phyloP scores from a whole-genome alignment of 2,888 invertebrate species.

The Drosophila anomalata region DNA sequence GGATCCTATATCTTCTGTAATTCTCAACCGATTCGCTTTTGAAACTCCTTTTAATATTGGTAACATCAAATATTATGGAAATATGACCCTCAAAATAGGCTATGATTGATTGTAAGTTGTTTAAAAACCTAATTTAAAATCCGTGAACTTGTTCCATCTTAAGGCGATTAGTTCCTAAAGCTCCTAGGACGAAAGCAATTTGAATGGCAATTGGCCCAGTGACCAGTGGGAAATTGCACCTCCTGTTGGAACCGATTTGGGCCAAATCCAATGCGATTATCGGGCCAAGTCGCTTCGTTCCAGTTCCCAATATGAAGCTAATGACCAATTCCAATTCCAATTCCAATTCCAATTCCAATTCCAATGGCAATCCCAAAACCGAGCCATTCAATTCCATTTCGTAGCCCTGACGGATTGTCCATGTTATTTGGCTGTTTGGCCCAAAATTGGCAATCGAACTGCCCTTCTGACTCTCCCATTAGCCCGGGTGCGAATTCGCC shows the following conservation, averaged over 20 bases:
- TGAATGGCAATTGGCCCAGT: background rate
- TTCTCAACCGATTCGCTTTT: no score
- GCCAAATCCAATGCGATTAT: conserved; percentile 1
- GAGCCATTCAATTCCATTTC: background rate
- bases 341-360: background rate
- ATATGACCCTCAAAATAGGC: background rate
- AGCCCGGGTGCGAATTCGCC: background rate
- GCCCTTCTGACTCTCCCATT: conserved; percentile 18
- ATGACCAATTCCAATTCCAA: background rate
- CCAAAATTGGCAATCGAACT: conserved; percentile 24
- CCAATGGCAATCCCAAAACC: background rate
- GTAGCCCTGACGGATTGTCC: conserved; percentile 6
- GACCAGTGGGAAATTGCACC: background rate
- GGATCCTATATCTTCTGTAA: no score
- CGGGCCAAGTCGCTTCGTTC: background rate
- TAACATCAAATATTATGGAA: no score
- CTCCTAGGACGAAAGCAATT: background rate
- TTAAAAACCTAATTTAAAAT: background rate
- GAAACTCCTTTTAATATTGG: no score
- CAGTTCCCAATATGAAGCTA: background rate
- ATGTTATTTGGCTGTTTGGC: conserved; percentile 1
- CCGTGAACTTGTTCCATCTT: background rate
- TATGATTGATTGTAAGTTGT: no score
- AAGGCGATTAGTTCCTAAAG: background rate
- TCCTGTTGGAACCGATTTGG: background rate